Evolutionary conservation across 2,113 vertebrate species (phyloP).

Genomic region (Alexandromys fortis): DNA sequence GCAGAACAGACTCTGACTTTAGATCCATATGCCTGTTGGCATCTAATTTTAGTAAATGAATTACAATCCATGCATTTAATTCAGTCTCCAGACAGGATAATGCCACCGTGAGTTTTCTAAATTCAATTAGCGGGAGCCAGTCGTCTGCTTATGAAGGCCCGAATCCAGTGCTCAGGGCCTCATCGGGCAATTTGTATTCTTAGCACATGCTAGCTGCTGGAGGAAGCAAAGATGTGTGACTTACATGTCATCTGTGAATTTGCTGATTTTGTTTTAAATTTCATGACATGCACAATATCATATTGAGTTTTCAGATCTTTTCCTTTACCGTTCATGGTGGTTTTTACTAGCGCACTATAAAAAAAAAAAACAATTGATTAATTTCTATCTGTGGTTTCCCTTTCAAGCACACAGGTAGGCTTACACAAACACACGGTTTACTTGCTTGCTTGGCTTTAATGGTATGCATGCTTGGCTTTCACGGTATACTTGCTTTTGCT

Average conservation of each 20-base stretch:
- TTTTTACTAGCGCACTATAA: constrained; percentile 29
- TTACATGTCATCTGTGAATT: constrained; percentile 28
- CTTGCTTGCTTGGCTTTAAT: neutral
- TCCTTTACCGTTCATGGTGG: neutral
- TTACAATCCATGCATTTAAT: constrained; percentile 72
- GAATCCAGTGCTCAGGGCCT: neutral
- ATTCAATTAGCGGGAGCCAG: constrained; percentile 68
- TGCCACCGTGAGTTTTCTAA: constrained; percentile 66
- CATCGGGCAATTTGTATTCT: constrained; percentile 49
- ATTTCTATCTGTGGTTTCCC: constrained; percentile 2
- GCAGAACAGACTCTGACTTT: constrained; percentile 45
- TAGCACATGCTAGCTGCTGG: constrained; percentile 4
- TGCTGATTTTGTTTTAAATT: neutral
- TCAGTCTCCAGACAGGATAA: constrained; percentile 70
- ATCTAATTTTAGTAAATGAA: constrained; percentile 72
- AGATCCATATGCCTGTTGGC: constrained; percentile 43
- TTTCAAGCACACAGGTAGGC: neutral
- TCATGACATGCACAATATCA: neutral
- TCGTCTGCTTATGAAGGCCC: constrained; percentile 48
- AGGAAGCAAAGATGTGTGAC: constrained; percentile 42
- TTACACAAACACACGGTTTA: neutral
- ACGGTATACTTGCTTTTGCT: neutral
- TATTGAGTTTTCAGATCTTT: constrained; percentile 19
- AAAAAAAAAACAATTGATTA: neutral
- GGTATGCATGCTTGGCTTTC: neutral